Evolutionary conservation across 1,140 invertebrate species (phyloP).

Genomic region (Drosophila kurseongensis): DNA sequence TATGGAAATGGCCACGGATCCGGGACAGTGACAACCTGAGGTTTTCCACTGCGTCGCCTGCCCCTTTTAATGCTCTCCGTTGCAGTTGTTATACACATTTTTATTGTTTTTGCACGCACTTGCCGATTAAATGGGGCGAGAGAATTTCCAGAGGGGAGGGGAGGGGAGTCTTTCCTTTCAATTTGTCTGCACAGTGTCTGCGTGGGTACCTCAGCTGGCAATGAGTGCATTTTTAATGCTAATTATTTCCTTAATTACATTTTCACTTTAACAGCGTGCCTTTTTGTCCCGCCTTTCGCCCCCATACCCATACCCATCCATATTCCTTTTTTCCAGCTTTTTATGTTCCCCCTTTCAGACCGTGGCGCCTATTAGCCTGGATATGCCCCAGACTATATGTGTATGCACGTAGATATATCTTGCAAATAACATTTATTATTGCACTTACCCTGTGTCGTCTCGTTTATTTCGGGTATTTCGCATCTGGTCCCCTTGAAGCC

Average conservation of each 20-base stretch:
- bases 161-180: slow-evolving; percentile 11
- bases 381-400: not conserved
- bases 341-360: not conserved
- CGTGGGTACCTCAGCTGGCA: slow-evolving; percentile 45
- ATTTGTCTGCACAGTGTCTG: slow-evolving; percentile 24
- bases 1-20: slow-evolving; percentile 35
- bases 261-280: slow-evolving; percentile 40
- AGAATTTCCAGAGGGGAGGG: slow-evolving; percentile 7
- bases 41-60: slow-evolving; percentile 30
- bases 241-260: slow-evolving; percentile 84
- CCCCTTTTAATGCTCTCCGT: slow-evolving; percentile 35
- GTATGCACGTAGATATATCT: slow-evolving; percentile 4
- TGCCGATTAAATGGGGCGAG: slow-evolving; percentile 50
- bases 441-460: slow-evolving; percentile 78
- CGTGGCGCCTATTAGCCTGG: slow-evolving; percentile 22
- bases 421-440: slow-evolving; percentile 65
- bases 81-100: slow-evolving; percentile 55
- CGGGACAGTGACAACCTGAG: slow-evolving; percentile 52
- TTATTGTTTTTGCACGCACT: slow-evolving; percentile 62
- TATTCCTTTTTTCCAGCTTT: not conserved
- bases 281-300: slow-evolving; percentile 5
- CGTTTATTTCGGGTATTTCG: slow-evolving; percentile 86
- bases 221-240: slow-evolving; percentile 77
- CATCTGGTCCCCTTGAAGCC: slow-evolving; percentile 89
- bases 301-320: not conserved